Conservation (phyloP, 2,113 vertebrate genomes). For the Oreocharis arfaki region DNA sequence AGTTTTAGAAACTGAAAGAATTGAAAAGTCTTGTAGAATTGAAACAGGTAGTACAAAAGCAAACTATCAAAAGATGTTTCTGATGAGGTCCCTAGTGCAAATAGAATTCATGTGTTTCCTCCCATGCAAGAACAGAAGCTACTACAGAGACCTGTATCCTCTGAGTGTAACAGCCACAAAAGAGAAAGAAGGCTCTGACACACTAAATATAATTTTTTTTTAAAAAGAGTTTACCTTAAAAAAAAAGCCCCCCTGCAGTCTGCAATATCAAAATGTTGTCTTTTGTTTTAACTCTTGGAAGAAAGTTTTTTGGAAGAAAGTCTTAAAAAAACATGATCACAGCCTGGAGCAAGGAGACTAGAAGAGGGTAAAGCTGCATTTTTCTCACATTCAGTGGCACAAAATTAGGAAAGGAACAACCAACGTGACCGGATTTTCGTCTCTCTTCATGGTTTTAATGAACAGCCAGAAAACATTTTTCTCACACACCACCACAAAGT, state of each 20-base stretch:
- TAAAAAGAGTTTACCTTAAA: neutral
- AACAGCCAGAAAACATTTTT: neutral
- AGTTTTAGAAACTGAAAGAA: neutral
- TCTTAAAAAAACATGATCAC: neutral
- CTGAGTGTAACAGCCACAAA: neutral
- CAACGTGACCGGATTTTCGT: neutral
- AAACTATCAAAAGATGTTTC: neutral
- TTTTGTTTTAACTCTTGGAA: neutral
- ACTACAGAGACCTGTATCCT: neutral
- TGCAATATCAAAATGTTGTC: neutral
- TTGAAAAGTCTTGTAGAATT: neutral
- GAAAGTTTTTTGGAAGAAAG: neutral
- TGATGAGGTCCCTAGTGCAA: accelerated
- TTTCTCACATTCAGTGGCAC: neutral
- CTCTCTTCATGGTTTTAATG: neutral
- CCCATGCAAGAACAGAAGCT: neutral
- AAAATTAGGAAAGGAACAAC: neutral
- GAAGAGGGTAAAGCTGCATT: neutral
- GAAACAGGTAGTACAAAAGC: neutral
- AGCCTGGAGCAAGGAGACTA: neutral
- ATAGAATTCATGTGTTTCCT: neutral
- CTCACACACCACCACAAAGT: neutral
- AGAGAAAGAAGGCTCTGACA: neutral
- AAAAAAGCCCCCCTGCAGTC: neutral
- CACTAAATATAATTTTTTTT: neutral